These are phyloP conservation scores for Peromyscus nudipes DNA, from an alignment of 2,797 vertebrate genomes.

Conservation along the genomic window DNA sequence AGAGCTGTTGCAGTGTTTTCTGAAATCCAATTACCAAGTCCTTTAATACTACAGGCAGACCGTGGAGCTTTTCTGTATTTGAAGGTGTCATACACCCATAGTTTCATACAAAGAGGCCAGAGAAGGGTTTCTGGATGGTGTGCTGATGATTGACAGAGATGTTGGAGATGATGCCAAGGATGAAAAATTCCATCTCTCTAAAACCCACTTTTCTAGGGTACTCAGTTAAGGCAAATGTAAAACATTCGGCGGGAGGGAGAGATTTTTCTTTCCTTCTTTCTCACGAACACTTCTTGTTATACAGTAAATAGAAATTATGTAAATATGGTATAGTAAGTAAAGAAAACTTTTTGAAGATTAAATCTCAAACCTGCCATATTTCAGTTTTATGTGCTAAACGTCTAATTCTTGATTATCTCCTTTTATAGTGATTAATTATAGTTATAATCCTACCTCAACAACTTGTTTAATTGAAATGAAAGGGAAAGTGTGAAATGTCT, in stretches of 20 bases:
- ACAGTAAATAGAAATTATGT: background rate
- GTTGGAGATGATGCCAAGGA: background rate
- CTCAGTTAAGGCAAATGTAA: conserved; percentile 7
- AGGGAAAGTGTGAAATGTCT: background rate
- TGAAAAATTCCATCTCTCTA: background rate
- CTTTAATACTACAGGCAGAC: conserved; percentile 65
- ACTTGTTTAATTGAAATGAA: background rate
- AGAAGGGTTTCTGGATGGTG: background rate
- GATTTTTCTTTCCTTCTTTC: background rate
- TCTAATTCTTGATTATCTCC: background rate
- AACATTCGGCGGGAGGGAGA: rapidly evolving
- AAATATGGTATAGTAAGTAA: background rate
- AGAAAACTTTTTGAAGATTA: background rate
- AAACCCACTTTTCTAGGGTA: background rate
- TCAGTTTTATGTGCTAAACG: background rate
- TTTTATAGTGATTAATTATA: background rate
- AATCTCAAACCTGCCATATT: background rate
- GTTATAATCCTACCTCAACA: background rate
- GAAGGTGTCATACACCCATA: background rate
- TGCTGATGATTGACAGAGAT: background rate
- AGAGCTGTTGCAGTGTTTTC: conserved; percentile 49
- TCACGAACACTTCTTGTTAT: background rate
- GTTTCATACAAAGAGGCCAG: background rate
- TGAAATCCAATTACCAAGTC: conserved; percentile 71
- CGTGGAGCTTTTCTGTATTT: background rate